Evolutionary conservation across 2,888 invertebrate species (phyloP).

Genomic region (Bugula neritina): DNA sequence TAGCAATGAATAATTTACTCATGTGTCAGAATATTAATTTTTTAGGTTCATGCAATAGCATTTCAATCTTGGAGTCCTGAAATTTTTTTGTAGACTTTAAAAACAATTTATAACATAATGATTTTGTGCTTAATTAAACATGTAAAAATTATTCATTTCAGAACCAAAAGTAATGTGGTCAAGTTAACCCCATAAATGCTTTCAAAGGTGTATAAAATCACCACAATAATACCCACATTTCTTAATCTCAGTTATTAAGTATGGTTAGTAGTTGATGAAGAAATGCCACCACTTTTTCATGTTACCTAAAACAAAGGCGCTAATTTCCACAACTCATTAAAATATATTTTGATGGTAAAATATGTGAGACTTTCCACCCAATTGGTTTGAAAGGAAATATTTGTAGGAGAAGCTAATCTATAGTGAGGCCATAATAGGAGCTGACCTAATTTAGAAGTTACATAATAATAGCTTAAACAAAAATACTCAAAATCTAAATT

Average conservation of each 20-base stretch:
- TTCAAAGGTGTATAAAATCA: background rate
- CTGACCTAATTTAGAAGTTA: conserved; percentile 13
- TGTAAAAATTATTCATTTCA: too few species aligned
- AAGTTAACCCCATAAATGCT: background rate
- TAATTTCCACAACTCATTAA: background rate
- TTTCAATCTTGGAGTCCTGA: too few species aligned
- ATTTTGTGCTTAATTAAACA: too few species aligned
- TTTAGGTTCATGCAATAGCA: too few species aligned
- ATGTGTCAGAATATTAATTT: too few species aligned
- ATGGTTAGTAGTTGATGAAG: background rate
- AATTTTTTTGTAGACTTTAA: too few species aligned
- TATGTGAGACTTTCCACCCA: background rate
- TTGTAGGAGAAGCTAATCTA: background rate
- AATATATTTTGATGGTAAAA: background rate
- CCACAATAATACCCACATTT: background rate
- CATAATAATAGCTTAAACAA: conserved; percentile 11
- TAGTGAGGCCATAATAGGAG: background rate
- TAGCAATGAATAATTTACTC: too few species aligned
- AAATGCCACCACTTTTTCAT: background rate
- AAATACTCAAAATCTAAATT: background rate
- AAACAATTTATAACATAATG: too few species aligned
- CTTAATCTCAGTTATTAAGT: background rate
- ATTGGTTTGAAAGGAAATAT: background rate
- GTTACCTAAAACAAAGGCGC: background rate
- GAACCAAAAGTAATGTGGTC: background rate